Conservation (phyloP, 2,797 vertebrate species). For the Lycodopsis pacificus region DNA sequence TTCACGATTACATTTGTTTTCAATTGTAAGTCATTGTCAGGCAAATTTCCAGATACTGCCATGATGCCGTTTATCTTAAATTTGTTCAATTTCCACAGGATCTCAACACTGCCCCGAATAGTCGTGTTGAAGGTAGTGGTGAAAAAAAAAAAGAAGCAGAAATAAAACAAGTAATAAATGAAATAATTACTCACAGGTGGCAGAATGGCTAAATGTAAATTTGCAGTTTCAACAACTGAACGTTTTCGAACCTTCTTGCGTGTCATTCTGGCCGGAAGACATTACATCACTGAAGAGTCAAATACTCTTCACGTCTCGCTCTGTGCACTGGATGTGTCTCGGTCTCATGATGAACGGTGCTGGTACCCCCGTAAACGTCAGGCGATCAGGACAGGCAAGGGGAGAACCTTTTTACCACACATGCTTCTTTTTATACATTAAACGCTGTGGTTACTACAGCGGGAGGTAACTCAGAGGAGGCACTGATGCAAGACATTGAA, state of each 20-base stretch:
- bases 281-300: background rate
- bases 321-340: conserved; percentile 21
- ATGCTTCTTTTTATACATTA: background rate
- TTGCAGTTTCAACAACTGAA: background rate
- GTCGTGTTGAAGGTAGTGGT: background rate
- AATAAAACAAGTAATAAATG: conserved; percentile 5
- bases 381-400: conserved; percentile 20
- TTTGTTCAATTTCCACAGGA: background rate
- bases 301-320: background rate
- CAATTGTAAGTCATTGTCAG: background rate
- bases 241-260: background rate
- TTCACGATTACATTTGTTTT: background rate
- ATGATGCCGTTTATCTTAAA: background rate
- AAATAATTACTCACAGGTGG: background rate
- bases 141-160: background rate
- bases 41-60: background rate
- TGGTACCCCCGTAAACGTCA: conserved; percentile 14
- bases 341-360: conserved; percentile 28
- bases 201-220: background rate
- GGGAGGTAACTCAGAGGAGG: conserved; percentile 53
- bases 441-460: conserved; percentile 42
- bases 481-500: conserved; percentile 80
- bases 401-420: conserved; percentile 1
- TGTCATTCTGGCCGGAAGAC: conserved; percentile 4
- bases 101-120: background rate